phyloP scores from a whole-genome alignment of 2,113 vertebrate species.

The Ochotona princeps region DNA sequence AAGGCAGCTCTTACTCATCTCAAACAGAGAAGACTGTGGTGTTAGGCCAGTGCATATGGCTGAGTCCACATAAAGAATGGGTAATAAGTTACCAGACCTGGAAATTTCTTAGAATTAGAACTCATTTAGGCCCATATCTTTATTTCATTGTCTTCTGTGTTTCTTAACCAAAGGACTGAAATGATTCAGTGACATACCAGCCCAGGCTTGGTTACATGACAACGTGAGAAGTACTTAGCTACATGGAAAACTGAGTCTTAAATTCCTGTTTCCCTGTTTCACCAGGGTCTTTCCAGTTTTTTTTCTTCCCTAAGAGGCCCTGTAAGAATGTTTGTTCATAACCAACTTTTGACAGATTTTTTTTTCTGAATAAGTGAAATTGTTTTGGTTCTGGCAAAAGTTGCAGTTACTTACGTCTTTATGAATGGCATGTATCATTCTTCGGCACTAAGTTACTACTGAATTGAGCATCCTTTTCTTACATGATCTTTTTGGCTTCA shows the following conservation, averaged over 20 bases:
- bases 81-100: not conserved
- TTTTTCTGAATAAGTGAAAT: not conserved
- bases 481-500: not conserved
- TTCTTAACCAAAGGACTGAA: not conserved
- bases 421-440: not conserved
- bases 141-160: not conserved
- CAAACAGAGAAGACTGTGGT: not conserved
- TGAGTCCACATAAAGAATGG: not conserved
- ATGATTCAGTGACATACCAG: not conserved
- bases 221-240: not conserved
- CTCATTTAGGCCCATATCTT: not conserved
- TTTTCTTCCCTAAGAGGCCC: not conserved
- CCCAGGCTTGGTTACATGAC: not conserved
- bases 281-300: not conserved
- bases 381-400: not conserved
- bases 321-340: not conserved
- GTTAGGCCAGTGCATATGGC: not conserved
- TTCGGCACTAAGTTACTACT: not conserved
- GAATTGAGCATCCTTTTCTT: not conserved
- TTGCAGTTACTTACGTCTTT: not conserved
- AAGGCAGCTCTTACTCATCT: not conserved
- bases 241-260: constrained; percentile 2
- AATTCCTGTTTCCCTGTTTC: not conserved
- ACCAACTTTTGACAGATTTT: not conserved
- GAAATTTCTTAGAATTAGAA: not conserved